phyloP scores from a whole-genome alignment of 2,888 invertebrate genomes.

The Rugalucina vietnamica region DNA sequence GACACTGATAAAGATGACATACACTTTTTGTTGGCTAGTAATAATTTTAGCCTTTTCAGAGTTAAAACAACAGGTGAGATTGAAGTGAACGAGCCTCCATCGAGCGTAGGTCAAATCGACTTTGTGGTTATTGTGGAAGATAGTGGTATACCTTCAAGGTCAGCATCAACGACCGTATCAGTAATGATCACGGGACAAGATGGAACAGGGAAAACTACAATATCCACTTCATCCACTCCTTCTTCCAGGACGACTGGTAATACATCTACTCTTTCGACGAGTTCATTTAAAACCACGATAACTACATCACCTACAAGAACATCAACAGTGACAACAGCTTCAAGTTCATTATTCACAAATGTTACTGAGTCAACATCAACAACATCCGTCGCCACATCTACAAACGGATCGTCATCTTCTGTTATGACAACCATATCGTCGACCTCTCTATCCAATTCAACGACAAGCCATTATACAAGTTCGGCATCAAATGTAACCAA shows the following conservation, averaged over 20 bases:
- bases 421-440: not conserved
- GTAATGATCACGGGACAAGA: not conserved
- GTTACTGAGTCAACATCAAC: not conserved
- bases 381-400: not conserved
- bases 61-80: slow-evolving; percentile 23
- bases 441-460: not conserved
- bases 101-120: not conserved
- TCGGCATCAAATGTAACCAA: not conserved
- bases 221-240: not conserved
- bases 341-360: not conserved
- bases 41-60: not conserved
- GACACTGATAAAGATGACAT: slow-evolving; percentile 36
- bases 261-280: not conserved
- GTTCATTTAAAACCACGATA: not conserved
- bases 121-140: slow-evolving; percentile 25
- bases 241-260: not conserved
- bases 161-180: not conserved
- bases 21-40: not conserved
- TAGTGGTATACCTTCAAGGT: slow-evolving; percentile 37
- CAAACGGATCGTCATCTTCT: not conserved
- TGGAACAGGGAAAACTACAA: not conserved
- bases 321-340: not conserved
- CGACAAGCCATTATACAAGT: not conserved
- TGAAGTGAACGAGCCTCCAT: not conserved
- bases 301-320: not conserved